Evolutionary conservation across 2,797 vertebrate species (phyloP).

Genomic region (Neosalanx taihuensis): DNA sequence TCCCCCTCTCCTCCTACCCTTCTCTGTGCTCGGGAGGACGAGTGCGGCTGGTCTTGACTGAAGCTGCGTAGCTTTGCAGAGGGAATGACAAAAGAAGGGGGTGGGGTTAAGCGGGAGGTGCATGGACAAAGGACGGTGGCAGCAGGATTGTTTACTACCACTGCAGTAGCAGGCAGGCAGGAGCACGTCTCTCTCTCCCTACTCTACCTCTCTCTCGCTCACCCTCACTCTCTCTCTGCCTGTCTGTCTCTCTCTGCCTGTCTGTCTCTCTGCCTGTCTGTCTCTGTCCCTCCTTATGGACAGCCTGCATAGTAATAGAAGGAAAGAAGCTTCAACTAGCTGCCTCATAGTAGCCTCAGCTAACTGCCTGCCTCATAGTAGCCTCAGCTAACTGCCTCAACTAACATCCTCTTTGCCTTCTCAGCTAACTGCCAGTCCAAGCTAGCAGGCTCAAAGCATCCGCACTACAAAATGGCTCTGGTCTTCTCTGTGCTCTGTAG

Average conservation of each 20-base stretch:
- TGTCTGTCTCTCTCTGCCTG: conserved; percentile 3
- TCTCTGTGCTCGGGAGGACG: conserved; percentile 22
- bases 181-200: conserved; percentile 26
- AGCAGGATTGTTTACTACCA: conserved; percentile 74
- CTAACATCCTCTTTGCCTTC: not conserved
- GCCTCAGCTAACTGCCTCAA: not conserved
- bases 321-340: conserved; percentile 1
- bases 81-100: conserved; percentile 74
- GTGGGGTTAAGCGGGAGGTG: conserved; percentile 71
- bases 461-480: conserved; percentile 43
- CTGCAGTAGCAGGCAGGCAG: conserved; percentile 53
- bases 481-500: conserved; percentile 2
- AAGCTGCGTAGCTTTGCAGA: conserved; percentile 43
- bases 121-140: conserved; percentile 77
- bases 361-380: too few relatives aligned
- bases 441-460: not conserved
- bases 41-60: conserved; percentile 48
- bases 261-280: not conserved
- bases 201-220: conserved; percentile 12
- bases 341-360: not conserved
- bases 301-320: conserved; percentile 1
- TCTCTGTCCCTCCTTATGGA: conserved; percentile 1
- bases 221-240: conserved; percentile 5
- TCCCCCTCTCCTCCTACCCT: not conserved
- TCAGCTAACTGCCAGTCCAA: not conserved